Evolutionary conservation across 2,113 vertebrate species (phyloP), one percentile per base, ranked within the genome.

Genomic region (Petaurus breviceps): DNA sequence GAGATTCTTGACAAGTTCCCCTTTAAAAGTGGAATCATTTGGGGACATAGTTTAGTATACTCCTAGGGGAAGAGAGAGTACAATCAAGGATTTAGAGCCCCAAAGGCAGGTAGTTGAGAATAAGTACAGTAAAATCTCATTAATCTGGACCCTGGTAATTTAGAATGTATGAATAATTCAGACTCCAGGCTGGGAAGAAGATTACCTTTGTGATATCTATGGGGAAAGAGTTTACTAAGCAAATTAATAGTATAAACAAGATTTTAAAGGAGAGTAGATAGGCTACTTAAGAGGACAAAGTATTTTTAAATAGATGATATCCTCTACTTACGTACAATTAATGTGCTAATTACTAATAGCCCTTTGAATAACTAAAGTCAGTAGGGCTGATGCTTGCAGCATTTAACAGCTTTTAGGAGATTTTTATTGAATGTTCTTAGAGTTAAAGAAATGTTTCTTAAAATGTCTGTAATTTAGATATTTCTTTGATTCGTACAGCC

Each of bases 221-320:
- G 96, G 96, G 94, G 89, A 95, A 97, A 94, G 92, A 96, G 97
- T 97, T 97, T 98, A 95, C 97, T 97, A 96, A 98, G 96, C 97
- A 98, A 98, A 98, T 98, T 97, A 97, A 97, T 98, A 98, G 97
- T 89, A 96, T 97, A 98, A 98, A 98, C 96, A 98, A 95, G 93
- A 96, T 91, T 9, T 91, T 97, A 97, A 91, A 89, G 96, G 98
- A 96, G 94, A 97, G 96, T 97, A 96, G 96, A 96, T 95, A 97
- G 94, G 96, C 97, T 96, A 97, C 96, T 97, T 97, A 97, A 97
- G 93, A 93, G 98, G 95, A 96, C 97, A 98, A 97, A 98, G 95
- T 98, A 97, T 98, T 98, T 97, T 97, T 95, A 96, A 96, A 96
- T 97, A 96, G 93, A 97, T 97, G 96, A 96, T 68, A 89, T 91